Evolutionary conservation across 2,797 vertebrate genomes (phyloP).

Genomic region (Thunnus albacares): DNA sequence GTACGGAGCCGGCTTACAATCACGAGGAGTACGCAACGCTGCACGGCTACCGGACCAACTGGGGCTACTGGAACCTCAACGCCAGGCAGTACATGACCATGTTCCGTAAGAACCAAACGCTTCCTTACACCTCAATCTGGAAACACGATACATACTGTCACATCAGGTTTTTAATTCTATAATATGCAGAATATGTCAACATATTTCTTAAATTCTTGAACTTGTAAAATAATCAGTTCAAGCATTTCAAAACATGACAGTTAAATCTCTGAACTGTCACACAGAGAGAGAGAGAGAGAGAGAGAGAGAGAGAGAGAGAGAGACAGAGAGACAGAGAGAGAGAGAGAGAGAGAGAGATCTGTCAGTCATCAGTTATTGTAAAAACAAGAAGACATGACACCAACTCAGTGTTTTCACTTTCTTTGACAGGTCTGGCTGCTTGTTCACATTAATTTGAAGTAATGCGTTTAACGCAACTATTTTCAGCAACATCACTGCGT

Average conservation of each 20-base stretch:
- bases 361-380: conserved; percentile 33
- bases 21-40: conserved; percentile 96
- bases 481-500: conserved; percentile 58
- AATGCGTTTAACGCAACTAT: conserved; percentile 68
- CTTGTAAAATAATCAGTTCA: not conserved
- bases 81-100: conserved; percentile 98
- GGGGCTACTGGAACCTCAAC: conserved; percentile 99
- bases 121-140: too few species aligned
- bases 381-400: conserved; percentile 39
- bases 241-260: conserved; percentile 16
- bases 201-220: not conserved
- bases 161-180: not conserved
- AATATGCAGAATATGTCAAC: not conserved
- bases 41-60: conserved; percentile 96
- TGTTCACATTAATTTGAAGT: conserved; percentile 66
- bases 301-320: conserved; percentile 5
- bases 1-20: conserved; percentile 96
- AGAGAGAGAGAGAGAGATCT: not conserved
- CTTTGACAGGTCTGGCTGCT: conserved; percentile 70
- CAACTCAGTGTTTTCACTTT: conserved; percentile 55
- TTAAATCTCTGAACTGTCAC: conserved; percentile 7
- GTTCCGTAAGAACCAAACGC: conserved; percentile 92
- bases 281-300: not conserved
- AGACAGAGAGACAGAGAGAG: not conserved
- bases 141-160: not conserved